Evolutionary conservation across 2,888 invertebrate genomes (phyloP), one percentile per base, ranked within the genome.

Genomic region (Nomada ruficornis): DNA sequence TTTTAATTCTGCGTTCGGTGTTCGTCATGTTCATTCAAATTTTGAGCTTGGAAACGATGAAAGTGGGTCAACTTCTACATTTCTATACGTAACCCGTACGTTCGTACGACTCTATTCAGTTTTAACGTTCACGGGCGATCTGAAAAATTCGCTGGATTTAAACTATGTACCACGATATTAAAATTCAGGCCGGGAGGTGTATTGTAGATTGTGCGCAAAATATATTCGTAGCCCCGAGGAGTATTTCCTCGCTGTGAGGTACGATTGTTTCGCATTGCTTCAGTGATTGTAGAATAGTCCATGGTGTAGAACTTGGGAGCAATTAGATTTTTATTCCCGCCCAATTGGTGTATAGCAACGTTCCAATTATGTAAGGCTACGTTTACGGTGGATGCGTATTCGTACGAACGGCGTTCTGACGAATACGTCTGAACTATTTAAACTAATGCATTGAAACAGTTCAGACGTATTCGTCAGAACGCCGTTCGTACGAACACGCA

Each of bases 251-350:
- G 15, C 15, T 15, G 62, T 11, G 9, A 18, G 13, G 44, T 29
- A 70, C 55, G 70, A 76, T 63, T 65, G 64, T 70, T 67, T 36
- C 23, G 29, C 54, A 29, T 63, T 65, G 42, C 26, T n/a, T 26
- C 23, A 55, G 67, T n/a, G 47, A 57, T 63, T 55, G 44, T 57
- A 47, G 55, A 67, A 79, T 68, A 36, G 36, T 75, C 71, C 54
- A 18, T 29, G 29, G 36, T 18, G 50, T 23, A 44, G 36, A 54
- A 29, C 42, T 11, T 20, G 23, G 11, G 18, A n/a, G n/a, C 60
- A 54, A 62, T 10, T n/a, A 50, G 15, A 36, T 52, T n/a, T 59
- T 70, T 29, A 60, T 42, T 54, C 55, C 29, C 44, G 29, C 54
- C 18, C 36, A 65, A 54, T 59, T 60, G 29, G 20, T 54, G 23